Evolutionary conservation across 92 coral and sea anemone species (phyloP).

Genomic region (Zoanthus sociatus): DNA sequence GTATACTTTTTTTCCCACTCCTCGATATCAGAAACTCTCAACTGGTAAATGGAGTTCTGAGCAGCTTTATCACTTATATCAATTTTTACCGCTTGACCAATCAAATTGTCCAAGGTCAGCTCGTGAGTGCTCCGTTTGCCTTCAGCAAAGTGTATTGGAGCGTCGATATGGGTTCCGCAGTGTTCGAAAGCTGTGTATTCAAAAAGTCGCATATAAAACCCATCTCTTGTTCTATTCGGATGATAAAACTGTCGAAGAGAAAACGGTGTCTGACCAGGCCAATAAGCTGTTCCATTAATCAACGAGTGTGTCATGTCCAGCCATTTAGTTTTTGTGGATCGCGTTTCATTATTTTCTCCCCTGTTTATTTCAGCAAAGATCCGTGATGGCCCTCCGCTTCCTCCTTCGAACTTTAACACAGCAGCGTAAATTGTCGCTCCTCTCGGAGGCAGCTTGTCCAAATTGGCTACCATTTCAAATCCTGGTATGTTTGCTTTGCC

Average conservation of each 20-base stretch:
- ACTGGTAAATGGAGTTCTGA: conserved; percentile 21
- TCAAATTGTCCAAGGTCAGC: conserved; percentile 21
- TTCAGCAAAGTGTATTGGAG: neutral
- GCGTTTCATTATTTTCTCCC: neutral
- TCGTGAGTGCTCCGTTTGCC: conserved; percentile 5
- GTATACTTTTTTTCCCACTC: conserved; percentile 37
- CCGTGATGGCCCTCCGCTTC: conserved; percentile 68
- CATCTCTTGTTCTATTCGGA: conserved; percentile 37
- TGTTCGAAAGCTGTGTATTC: conserved; percentile 68
- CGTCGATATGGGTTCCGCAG: conserved; percentile 74
- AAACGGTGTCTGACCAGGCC: conserved; percentile 67
- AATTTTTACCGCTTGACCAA: conserved; percentile 49
- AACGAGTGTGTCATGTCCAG: conserved; percentile 75
- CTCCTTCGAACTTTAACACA: conserved; percentile 59
- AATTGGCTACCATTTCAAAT: conserved; percentile 61
- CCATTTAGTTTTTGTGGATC: conserved; percentile 28
- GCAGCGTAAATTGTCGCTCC: conserved; percentile 65
- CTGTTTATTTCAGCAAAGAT: conserved; percentile 48
- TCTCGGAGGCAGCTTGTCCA: conserved; percentile 62
- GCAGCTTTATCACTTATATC: conserved; percentile 29
- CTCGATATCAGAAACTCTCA: conserved; percentile 19
- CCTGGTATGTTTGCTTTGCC: conserved; percentile 49
- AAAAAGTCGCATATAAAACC: conserved; percentile 49
- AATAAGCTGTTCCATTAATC: conserved; percentile 69
- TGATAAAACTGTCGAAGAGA: conserved; percentile 33